Evolutionary conservation across 2,888 invertebrate species (phyloP), one percentile per base, ranked within the genome.

Genomic region (Phortica okadai): DNA sequence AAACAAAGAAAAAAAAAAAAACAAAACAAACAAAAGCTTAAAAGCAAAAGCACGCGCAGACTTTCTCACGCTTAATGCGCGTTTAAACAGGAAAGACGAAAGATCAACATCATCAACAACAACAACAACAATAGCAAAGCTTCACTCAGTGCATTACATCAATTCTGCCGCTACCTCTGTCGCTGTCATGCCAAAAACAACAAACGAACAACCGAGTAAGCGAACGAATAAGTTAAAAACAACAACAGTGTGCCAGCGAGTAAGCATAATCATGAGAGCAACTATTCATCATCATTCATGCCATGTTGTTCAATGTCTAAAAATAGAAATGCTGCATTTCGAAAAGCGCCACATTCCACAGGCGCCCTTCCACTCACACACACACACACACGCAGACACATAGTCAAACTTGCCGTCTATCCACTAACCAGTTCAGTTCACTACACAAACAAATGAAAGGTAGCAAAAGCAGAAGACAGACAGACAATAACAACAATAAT

Each of bases 311-410:
- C 25, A 10, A 25, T 62, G n/a, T 66, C 66, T 66, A 66, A 21
- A 66, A 66, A 66, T 82, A 77, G 11, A 56, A 79, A 78, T 70
- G 50, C 50, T 50, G 50, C 50, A 50, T 50, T 50, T 50, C 33
- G 25, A 62, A 42, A 62, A 54, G 66, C 73, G 42, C 58, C 73
- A 73, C 56, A 58, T 73, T 73, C 58, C 73, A 42, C 58, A 54
- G 45, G 72, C 41, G 56, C 41, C 54, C 50, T 50, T 50, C 50
- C 6, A 50, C 50, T 11, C 6, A 50, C 8, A 8, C 8, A 50
- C 3, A 50, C 8, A 8, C 8, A 50, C 6, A 50, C 50, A 8
- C 50, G 6, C 8, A 11, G 4, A 50, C 59, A 16, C 10, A 67
- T 33, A 8, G 7, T 4, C 16, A 11, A 1, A n/a, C 67, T 67